These are phyloP conservation scores for Tubulanus polymorphus DNA, from an alignment of 2,888 invertebrate genomes.

Conservation along the genomic window DNA sequence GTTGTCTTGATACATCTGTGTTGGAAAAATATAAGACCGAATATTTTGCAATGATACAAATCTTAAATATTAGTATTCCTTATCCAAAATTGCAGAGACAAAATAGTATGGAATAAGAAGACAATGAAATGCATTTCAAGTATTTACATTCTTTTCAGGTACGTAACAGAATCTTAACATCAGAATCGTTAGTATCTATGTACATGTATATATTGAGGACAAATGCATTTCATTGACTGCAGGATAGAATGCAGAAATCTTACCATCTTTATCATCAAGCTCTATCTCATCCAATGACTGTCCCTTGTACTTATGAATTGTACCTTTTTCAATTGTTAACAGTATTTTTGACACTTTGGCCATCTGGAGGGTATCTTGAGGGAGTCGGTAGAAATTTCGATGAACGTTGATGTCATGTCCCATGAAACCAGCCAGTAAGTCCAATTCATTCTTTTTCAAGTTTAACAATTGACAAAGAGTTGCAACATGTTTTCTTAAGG, in stretches of 20 bases:
- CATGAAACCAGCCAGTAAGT: constrained; percentile 19
- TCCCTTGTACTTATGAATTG: background rate
- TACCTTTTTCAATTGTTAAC: background rate
- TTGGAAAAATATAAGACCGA: no score
- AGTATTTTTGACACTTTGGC: constrained; percentile 17
- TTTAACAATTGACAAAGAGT: constrained; percentile 19
- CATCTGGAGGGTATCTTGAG: constrained; percentile 15
- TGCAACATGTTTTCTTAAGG: constrained; percentile 20
- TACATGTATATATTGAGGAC: no score
- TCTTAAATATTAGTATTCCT: no score
- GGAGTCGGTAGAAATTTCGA: constrained; percentile 16
- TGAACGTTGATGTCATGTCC: constrained; percentile 20
- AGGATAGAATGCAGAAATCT: background rate
- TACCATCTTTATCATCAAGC: background rate
- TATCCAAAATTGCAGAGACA: no score
- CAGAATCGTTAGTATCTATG: no score
- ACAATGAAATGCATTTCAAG: no score
- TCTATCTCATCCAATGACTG: background rate
- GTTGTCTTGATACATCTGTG: no score
- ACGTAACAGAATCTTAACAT: no score
- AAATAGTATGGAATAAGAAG: no score
- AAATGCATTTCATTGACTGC: no score
- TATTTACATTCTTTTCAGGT: no score
- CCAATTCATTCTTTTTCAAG: constrained; percentile 16
- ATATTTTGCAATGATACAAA: no score